Evolutionary conservation across 1,140 invertebrate genomes (phyloP).

Genomic region (Drosophila saltans): DNA sequence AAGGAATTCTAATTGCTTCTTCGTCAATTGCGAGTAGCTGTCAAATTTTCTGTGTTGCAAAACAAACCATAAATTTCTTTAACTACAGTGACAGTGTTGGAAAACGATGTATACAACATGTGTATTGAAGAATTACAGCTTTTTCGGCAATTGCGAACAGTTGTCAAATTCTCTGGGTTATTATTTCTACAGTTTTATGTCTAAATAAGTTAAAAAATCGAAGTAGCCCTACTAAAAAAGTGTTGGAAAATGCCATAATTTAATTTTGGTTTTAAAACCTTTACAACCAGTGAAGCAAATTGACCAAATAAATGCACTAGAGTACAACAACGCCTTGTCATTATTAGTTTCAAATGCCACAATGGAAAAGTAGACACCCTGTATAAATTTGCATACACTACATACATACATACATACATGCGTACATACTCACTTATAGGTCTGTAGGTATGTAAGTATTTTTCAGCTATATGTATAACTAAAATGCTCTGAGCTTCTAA

Average conservation of each 20-base stretch:
- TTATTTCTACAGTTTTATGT: too few species aligned
- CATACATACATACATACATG: constrained; percentile 13
- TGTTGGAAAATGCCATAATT: not conserved
- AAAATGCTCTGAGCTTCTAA: constrained; percentile 77
- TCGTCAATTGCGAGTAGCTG: too few species aligned
- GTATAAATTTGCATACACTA: constrained; percentile 31
- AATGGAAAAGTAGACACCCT: constrained; percentile 38
- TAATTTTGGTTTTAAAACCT: not conserved
- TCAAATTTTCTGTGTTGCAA: too few species aligned
- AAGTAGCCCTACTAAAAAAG: not conserved
- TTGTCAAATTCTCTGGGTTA: too few species aligned
- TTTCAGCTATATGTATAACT: constrained; percentile 58
- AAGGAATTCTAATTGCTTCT: too few species aligned
- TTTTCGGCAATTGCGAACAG: too few species aligned
- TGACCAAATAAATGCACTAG: not conserved
- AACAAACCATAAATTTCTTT: too few species aligned
- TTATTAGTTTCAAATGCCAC: not conserved
- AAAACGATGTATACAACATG: too few species aligned
- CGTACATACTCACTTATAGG: constrained; percentile 4
- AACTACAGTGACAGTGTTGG: too few species aligned
- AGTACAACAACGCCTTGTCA: not conserved
- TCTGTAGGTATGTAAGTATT: constrained; percentile 36
- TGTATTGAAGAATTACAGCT: too few species aligned
- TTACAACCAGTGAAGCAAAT: not conserved
- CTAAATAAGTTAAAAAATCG: too few species aligned